These are phyloP conservation scores for Mus minutoides DNA, from an alignment of 2,797 vertebrate species.

Conservation along the genomic window DNA sequence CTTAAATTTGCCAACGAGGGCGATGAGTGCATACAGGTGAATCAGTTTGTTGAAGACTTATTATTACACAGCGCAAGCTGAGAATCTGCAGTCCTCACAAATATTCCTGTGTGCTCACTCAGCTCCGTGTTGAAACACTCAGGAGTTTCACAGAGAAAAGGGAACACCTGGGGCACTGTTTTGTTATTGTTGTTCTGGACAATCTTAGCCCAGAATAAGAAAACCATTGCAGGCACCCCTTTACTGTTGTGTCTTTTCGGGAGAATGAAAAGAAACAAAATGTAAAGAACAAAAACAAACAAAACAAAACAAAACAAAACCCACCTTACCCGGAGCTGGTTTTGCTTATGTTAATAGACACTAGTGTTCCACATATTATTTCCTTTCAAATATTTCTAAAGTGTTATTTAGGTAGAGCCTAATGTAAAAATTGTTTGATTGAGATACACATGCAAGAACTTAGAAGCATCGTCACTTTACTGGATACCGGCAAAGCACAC, in stretches of 20 bases:
- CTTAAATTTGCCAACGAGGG: not conserved
- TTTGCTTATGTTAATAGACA: not conserved
- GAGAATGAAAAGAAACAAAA: not conserved
- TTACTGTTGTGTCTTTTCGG: conserved; percentile 32
- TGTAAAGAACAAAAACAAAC: not conserved
- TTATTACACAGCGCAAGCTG: not conserved
- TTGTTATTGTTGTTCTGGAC: not conserved
- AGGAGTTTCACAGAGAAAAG: not conserved
- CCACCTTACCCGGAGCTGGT: not conserved
- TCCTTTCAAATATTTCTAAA: conserved; percentile 49
- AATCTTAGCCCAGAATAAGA: not conserved
- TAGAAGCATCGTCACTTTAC: not conserved
- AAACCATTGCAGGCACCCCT: not conserved
- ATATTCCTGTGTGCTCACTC: not conserved
- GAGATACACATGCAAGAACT: not conserved
- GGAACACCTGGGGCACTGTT: not conserved
- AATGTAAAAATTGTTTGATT: not conserved
- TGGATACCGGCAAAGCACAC: not conserved
- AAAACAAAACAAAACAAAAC: not conserved
- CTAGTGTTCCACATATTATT: not conserved
- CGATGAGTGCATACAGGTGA: not conserved
- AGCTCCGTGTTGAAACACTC: not conserved
- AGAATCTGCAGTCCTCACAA: not conserved
- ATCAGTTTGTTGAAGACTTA: not conserved
- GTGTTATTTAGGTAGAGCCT: conserved; percentile 22